Base-by-base conservation (phyloP, 2,797 vertebrate genomes). In the Chromobotia macracanthus region DNA sequence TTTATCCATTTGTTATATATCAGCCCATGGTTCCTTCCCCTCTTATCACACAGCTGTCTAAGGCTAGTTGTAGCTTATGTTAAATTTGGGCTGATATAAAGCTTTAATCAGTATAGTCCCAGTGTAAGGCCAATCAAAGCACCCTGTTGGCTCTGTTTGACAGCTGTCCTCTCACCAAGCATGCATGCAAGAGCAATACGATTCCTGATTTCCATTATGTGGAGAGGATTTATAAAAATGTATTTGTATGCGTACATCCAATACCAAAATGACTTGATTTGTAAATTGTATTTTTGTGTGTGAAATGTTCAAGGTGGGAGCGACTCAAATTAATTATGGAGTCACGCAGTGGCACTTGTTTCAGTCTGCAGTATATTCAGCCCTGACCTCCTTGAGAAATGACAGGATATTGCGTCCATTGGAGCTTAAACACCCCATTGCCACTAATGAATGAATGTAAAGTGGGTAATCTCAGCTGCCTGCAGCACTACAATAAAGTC, bases 1-100 rank as follows among this genome's bases (percentile, higher is more conserved):
- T 23, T n/a, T 38, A 63, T 70, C 66, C n/a, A 19, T 61, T 35
- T 70, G 53, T 70, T 70, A 61, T 50, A 58, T 61, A 48, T 77
- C 44, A 35, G 55, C 53, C 18, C 18, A 21, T 21, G 12, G 38
- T 68, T 56, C 28, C 7, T 55, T 28, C 8, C 5, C 8, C 23
- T 76, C 9, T 58, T 61, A 68, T 53, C 28, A 35, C 53, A 65
- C 31, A 48, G 7, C 60, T 28, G 21, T 15, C 15, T 28, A 31
- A 55, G 28, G 28, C 61, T 19, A 69, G 44, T 69, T 12, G 13
- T 50, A 68, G 23, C 41, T 69, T 60, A 50, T 69, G 66, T 23
- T 58, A 69, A 61, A 77, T 38, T 69, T 10, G 11, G 64, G 3
- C 35, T 76, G 16, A 76, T 77, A 53, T 23, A 67, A 68, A 46